phyloP scores from a whole-genome alignment of 2,797 vertebrate species.

The Peromyscus eremicus region DNA sequence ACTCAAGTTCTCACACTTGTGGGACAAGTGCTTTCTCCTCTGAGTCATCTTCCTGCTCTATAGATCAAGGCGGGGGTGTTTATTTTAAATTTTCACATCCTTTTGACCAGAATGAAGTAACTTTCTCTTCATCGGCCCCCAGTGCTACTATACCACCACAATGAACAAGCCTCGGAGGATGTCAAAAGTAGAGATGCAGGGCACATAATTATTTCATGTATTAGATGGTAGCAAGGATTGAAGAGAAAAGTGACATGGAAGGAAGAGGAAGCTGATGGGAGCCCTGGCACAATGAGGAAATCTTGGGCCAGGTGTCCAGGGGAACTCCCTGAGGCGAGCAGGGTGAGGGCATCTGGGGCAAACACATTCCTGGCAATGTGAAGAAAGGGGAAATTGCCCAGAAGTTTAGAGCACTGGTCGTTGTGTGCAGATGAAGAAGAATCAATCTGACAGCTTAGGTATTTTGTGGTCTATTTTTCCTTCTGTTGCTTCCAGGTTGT shows the following conservation, averaged over 20 bases:
- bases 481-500: constrained; percentile 47
- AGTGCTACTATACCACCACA: not conserved
- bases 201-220: not conserved
- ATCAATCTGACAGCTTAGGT: not conserved
- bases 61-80: not conserved
- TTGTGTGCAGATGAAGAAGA: not conserved
- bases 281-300: fast-evolving
- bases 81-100: not conserved
- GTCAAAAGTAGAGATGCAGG: not conserved
- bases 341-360: not conserved
- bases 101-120: not conserved
- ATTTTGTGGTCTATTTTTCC: constrained; percentile 22
- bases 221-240: not conserved
- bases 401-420: not conserved
- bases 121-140: not conserved
- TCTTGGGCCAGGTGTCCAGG: not conserved
- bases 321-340: not conserved
- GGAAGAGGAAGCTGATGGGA: not conserved
- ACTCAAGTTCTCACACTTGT: not conserved
- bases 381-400: not conserved
- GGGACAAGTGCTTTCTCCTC: not conserved
- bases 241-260: not conserved
- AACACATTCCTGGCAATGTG: not conserved
- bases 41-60: not conserved
- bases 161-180: not conserved